A percentile compares a stretch with the other conserved stretches of the same genome.
phyloP scores from a whole-genome alignment of 2,888 invertebrate species.

The Acleris literana region DNA sequence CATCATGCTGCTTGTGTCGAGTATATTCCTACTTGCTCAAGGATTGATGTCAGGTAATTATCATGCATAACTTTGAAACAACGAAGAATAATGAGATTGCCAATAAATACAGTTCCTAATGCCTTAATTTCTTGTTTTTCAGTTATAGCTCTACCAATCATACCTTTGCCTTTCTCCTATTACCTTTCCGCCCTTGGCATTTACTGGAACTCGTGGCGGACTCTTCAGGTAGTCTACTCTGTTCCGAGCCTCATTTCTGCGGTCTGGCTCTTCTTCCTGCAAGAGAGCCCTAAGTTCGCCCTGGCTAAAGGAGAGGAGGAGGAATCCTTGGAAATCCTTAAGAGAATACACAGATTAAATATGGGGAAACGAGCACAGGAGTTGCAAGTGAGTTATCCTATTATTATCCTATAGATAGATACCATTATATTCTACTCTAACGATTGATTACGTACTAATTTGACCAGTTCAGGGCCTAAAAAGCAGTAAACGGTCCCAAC shows the following conservation, averaged over 20 bases:
- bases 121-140: constrained; percentile 39
- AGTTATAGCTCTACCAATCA: constrained; percentile 86
- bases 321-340: constrained; percentile 77
- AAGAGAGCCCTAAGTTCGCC: constrained; percentile 91
- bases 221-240: constrained; percentile 85
- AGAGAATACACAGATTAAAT: constrained; percentile 60
- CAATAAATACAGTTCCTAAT: neutral
- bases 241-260: constrained; percentile 85
- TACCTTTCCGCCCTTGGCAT: constrained; percentile 71
- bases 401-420: too few species aligned
- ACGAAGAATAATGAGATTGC: too few species aligned
- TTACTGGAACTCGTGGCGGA: constrained; percentile 88
- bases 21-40: constrained; percentile 58
- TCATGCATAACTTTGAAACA: neutral
- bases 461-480: too few species aligned
- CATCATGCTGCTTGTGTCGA: constrained; percentile 57
- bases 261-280: constrained; percentile 80
- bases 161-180: constrained; percentile 79
- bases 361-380: constrained; percentile 45
- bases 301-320: constrained; percentile 82
- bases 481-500: too few species aligned
- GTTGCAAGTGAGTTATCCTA: constrained; percentile 51
- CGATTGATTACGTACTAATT: too few species aligned
- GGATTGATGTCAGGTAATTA: constrained; percentile 62
- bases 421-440: too few species aligned